phyloP scores from a whole-genome alignment of 2,888 invertebrate genomes.

The Galeruca laticollis region DNA sequence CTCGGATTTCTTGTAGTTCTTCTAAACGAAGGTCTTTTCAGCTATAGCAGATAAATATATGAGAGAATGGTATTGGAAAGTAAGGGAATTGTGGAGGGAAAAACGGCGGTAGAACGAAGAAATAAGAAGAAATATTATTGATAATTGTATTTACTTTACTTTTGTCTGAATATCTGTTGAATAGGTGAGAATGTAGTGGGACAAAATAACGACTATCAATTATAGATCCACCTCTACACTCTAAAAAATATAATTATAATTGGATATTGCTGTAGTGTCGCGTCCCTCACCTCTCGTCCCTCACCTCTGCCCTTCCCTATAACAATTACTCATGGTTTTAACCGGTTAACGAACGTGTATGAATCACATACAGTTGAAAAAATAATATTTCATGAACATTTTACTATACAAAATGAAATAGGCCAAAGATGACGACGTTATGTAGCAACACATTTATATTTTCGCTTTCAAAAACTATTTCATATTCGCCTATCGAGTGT shows the following conservation, averaged over 20 bases:
- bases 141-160: too few relatives aligned
- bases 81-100: too few relatives aligned
- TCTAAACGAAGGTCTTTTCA: too few relatives aligned
- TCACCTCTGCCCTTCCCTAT: conserved; percentile 26
- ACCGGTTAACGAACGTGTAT: conserved; percentile 39
- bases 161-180: too few relatives aligned
- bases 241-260: background rate
- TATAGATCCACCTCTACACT: background rate
- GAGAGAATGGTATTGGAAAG: too few relatives aligned
- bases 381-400: conserved; percentile 29
- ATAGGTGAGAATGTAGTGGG: too few relatives aligned
- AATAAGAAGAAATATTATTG: too few relatives aligned
- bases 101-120: too few relatives aligned
- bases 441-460: conserved; percentile 15
- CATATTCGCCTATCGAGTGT: conserved; percentile 16
- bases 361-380: conserved; percentile 37
- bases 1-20: too few relatives aligned
- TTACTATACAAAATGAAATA: conserved; percentile 36
- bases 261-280: background rate
- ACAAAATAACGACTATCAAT: conserved; percentile 1
- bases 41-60: too few relatives aligned
- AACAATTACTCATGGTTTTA: conserved; percentile 47
- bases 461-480: conserved; percentile 23
- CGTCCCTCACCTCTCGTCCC: conserved; percentile 28
- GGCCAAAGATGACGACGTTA: conserved; percentile 38